Evolutionary conservation across 2,888 invertebrate species (phyloP).

Genomic region (Rhynchonema sp.): DNA sequence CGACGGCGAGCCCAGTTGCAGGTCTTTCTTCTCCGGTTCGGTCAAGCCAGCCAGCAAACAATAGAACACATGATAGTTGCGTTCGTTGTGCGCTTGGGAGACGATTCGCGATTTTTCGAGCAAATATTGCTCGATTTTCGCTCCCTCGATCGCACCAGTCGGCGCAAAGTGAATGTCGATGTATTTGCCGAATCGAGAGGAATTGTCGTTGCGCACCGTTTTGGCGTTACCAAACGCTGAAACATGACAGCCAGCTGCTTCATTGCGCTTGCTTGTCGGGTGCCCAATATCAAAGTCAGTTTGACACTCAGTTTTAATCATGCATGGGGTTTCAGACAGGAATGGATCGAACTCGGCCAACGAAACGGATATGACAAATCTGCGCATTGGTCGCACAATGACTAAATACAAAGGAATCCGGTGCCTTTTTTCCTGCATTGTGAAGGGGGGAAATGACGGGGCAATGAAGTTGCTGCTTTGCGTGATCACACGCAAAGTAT

Average conservation of each 20-base stretch:
- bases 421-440: no score
- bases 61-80: constrained; percentile 87
- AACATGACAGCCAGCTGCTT: constrained; percentile 10
- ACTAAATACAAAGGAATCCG: no score
- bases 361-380: no score
- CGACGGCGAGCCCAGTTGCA: constrained; percentile 67
- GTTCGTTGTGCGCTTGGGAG: constrained; percentile 76
- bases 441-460: no score
- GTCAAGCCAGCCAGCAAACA: constrained; percentile 86
- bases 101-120: constrained; percentile 57
- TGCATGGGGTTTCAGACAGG: no score
- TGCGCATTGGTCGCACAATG: no score
- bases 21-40: constrained; percentile 65
- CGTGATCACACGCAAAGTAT: no score
- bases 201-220: constrained; percentile 95
- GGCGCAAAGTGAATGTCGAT: constrained; percentile 84
- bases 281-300: no score
- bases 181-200: constrained; percentile 95
- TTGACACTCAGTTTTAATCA: no score
- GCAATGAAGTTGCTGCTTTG: no score
- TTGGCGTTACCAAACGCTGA: constrained; percentile 96
- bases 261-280: no score
- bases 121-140: background rate
- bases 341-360: no score
- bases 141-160: background rate